A percentile compares a stretch with the other conserved stretches of the same genome.
Conservation (phyloP, 2,113 vertebrate genomes). For the Leiothrix lutea region DNA sequence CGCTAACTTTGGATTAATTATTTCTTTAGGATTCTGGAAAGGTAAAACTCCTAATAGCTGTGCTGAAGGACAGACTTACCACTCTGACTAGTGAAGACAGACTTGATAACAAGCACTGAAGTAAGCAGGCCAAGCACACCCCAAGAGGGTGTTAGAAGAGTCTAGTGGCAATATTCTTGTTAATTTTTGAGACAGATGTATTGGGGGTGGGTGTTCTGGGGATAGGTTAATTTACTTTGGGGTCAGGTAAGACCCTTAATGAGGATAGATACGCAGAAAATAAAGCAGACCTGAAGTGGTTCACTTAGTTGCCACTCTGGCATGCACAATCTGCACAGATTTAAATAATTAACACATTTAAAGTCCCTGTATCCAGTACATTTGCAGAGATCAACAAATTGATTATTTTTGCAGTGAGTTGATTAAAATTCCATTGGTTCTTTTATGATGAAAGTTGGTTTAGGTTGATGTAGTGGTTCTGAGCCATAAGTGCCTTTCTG, state of each 20-base stretch:
- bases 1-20: neutral
- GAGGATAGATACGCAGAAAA: neutral
- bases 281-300: neutral
- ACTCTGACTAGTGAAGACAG: neutral
- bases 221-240: neutral
- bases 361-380: neutral
- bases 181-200: slow-evolving; percentile 2
- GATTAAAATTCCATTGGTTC: neutral
- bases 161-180: neutral
- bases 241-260: neutral
- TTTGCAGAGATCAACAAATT: neutral
- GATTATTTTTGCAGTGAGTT: neutral
- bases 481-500: neutral
- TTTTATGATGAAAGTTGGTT: neutral
- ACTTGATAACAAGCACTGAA: neutral
- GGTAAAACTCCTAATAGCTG: neutral
- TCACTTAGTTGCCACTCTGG: neutral
- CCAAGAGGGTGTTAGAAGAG: neutral
- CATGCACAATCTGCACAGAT: neutral
- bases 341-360: neutral
- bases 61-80: neutral
- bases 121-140: neutral
- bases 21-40: neutral
- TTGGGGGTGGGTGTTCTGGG: neutral
- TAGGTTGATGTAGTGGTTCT: neutral